Conservation (phyloP, 2,113 vertebrate species). For the Myodes glareolus region DNA sequence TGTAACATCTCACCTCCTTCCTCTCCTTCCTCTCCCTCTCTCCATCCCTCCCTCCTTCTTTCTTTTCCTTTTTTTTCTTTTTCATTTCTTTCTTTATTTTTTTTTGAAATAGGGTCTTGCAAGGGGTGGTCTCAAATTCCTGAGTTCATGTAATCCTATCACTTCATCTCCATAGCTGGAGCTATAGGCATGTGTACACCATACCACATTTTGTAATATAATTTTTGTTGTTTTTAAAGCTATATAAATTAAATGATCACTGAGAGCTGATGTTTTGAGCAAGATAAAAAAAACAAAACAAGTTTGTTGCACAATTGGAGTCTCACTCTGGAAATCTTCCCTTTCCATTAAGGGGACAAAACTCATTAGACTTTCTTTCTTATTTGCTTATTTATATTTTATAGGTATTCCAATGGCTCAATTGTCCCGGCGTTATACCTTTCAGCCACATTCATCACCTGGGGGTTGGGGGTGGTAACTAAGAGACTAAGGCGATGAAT, state of each 20-base stretch:
- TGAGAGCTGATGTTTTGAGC: conserved; percentile 16
- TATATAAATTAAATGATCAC: background rate
- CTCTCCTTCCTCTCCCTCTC: too few relatives aligned
- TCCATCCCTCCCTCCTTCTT: background rate
- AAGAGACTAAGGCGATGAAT: background rate
- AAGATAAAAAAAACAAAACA: background rate
- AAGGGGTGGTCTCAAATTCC: background rate
- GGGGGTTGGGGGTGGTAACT: background rate
- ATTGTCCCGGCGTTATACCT: background rate
- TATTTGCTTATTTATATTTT: background rate
- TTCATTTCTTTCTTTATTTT: background rate
- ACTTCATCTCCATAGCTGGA: background rate
- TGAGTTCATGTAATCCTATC: background rate
- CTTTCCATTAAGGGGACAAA: background rate
- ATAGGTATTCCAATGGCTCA: background rate
- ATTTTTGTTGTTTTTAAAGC: background rate
- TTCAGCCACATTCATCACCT: background rate
- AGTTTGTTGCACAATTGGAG: background rate
- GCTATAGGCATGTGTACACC: background rate
- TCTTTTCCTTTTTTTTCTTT: background rate
- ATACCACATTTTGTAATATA: background rate
- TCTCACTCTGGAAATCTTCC: background rate
- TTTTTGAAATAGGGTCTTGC: background rate
- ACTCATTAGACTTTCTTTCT: background rate
- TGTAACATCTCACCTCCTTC: too few relatives aligned